Conservation (phyloP, 2,113 vertebrate genomes). For the Trematocara macrostoma region DNA sequence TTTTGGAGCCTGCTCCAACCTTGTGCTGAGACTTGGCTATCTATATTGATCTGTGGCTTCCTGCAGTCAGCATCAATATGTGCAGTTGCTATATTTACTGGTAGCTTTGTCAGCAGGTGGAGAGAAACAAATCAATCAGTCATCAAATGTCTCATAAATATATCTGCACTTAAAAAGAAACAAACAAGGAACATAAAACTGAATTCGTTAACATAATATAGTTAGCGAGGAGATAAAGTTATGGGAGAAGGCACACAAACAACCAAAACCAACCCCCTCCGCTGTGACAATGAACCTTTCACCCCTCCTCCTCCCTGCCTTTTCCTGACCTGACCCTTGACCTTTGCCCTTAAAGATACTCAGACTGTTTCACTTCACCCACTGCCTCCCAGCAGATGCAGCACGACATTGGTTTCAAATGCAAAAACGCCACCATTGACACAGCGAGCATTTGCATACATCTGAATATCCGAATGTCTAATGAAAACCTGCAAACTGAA, state of each 20-base stretch:
- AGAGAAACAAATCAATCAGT: background rate
- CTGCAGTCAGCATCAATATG: background rate
- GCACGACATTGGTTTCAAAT: constrained; percentile 12
- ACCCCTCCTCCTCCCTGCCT: background rate
- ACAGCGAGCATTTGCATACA: constrained; percentile 26
- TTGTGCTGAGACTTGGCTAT: background rate
- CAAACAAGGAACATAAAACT: background rate
- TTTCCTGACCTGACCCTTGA: constrained; percentile 29
- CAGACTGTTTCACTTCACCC: background rate
- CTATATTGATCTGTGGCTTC: background rate
- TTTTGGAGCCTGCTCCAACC: background rate
- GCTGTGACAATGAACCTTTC: background rate
- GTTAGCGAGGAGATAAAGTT: background rate
- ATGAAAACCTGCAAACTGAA: background rate
- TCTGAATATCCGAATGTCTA: constrained; percentile 28
- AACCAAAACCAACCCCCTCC: background rate
- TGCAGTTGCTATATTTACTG: background rate
- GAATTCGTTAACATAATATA: background rate
- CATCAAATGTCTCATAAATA: background rate
- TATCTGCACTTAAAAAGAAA: background rate
- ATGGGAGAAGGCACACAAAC: background rate
- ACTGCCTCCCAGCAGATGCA: constrained; percentile 31
- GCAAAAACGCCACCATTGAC: constrained; percentile 1
- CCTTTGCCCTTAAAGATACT: constrained; percentile 25
- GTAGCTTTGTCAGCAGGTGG: background rate